phyloP scores from a whole-genome alignment of 2,797 vertebrate genomes.

The Morus bassanus region DNA sequence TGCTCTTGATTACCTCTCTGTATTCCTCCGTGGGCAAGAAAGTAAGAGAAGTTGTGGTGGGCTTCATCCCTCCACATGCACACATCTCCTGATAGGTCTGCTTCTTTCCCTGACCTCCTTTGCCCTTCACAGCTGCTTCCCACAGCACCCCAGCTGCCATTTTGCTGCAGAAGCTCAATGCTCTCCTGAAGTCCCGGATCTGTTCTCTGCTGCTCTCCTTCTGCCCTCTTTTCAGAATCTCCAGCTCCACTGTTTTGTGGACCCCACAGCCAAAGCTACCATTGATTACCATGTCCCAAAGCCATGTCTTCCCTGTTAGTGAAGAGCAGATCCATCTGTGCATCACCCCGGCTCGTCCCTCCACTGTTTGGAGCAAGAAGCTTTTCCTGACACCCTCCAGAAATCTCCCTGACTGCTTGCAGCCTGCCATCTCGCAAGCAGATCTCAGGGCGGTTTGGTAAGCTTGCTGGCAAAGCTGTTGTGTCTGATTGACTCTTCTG shows the following conservation, averaged over 20 bases:
- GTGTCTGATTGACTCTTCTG: too few species aligned
- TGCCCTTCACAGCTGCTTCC: not conserved
- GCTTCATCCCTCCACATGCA: not conserved
- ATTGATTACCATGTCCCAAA: not conserved
- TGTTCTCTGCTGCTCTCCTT: not conserved
- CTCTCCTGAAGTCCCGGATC: not conserved
- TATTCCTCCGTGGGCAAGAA: not conserved
- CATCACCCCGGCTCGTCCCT: too few species aligned
- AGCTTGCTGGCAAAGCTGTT: too few species aligned
- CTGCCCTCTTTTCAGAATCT: not conserved
- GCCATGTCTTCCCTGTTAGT: not conserved
- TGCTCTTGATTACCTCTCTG: not conserved
- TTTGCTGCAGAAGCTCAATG: not conserved
- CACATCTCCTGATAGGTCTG: not conserved
- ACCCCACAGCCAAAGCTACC: too few species aligned
- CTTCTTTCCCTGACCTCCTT: not conserved
- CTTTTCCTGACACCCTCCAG: not conserved
- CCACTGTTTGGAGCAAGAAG: not conserved
- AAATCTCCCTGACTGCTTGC: too few species aligned
- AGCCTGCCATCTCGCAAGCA: too few species aligned
- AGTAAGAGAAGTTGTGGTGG: not conserved
- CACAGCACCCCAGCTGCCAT: not conserved
- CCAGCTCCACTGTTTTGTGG: not conserved
- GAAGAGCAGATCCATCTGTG: not conserved
- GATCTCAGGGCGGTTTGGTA: too few species aligned